These are phyloP conservation scores for Turdus rufiventris DNA, from an alignment of 2,113 vertebrate genomes.

Conservation along the genomic window DNA sequence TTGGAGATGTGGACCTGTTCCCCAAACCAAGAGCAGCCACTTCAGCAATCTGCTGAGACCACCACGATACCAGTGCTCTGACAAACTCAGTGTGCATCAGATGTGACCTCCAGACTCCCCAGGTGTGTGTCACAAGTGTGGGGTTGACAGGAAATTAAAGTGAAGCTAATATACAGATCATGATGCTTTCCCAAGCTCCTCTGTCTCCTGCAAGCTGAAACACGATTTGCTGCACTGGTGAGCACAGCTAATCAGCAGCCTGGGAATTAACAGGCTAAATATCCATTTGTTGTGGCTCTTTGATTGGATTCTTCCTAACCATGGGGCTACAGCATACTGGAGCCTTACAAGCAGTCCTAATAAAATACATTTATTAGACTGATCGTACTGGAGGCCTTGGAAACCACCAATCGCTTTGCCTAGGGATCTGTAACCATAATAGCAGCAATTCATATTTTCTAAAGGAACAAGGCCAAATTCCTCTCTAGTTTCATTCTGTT, in stretches of 20 bases:
- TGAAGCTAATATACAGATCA: constrained; percentile 55
- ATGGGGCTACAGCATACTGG: neutral
- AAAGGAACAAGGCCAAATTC: neutral
- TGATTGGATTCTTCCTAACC: constrained; percentile 30
- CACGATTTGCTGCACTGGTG: constrained; percentile 32
- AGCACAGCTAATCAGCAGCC: constrained; percentile 33
- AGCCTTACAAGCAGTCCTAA: constrained; percentile 7
- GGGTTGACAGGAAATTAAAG: constrained; percentile 71
- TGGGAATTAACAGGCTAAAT: constrained; percentile 47
- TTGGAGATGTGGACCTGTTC: neutral
- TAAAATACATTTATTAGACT: constrained; percentile 38
- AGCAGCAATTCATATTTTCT: neutral
- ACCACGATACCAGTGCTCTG: neutral
- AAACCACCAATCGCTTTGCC: constrained; percentile 19
- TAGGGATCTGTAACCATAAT: constrained; percentile 6
- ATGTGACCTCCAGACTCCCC: constrained; percentile 34
- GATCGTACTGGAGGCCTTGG: neutral
- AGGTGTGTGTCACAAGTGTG: constrained; percentile 26
- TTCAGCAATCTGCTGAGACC: neutral
- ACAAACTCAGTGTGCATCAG: constrained; percentile 9
- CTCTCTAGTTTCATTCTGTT: neutral
- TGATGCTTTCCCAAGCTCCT: constrained; percentile 38
- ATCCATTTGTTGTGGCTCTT: constrained; percentile 10
- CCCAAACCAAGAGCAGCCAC: neutral
- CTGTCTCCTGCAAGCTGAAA: constrained; percentile 28